phyloP scores from a whole-genome alignment of 1,140 invertebrate species.

The Palaemon carinicauda region DNA sequence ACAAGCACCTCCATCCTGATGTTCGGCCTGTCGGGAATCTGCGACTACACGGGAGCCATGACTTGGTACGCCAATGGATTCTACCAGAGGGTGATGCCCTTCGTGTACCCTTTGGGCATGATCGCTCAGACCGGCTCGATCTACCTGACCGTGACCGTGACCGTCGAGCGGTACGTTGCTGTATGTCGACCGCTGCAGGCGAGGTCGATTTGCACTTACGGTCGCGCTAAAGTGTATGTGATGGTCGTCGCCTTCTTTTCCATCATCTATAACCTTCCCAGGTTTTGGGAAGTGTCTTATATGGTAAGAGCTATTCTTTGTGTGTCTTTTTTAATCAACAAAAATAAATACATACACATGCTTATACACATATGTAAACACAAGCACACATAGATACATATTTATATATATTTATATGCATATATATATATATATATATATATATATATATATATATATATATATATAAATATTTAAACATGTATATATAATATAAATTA shows the following conservation, averaged over 20 bases:
- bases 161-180: conserved; percentile 93
- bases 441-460: too few species aligned
- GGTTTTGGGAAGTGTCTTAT: conserved; percentile 68
- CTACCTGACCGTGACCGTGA: conserved; percentile 94
- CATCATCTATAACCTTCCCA: conserved; percentile 85
- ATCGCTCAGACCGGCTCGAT: conserved; percentile 86
- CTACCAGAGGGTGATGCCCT: conserved; percentile 81
- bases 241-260: conserved; percentile 83
- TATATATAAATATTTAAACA: too few species aligned
- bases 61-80: conserved; percentile 78
- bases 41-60: conserved; percentile 78
- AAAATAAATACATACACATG: too few species aligned
- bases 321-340: too few species aligned
- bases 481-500: too few species aligned
- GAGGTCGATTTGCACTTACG: conserved; percentile 88
- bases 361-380: too few species aligned
- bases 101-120: conserved; percentile 86
- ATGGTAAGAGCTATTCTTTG: conserved; percentile 23
- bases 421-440: too few species aligned
- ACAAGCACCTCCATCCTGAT: conserved; percentile 86
- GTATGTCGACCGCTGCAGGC: conserved; percentile 93
- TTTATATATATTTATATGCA: too few species aligned
- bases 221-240: conserved; percentile 85
- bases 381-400: too few species aligned
- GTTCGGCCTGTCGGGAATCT: conserved; percentile 85